Evolutionary conservation across 2,113 vertebrate species (phyloP).

Genomic region (Lepidothrix coronata): DNA sequence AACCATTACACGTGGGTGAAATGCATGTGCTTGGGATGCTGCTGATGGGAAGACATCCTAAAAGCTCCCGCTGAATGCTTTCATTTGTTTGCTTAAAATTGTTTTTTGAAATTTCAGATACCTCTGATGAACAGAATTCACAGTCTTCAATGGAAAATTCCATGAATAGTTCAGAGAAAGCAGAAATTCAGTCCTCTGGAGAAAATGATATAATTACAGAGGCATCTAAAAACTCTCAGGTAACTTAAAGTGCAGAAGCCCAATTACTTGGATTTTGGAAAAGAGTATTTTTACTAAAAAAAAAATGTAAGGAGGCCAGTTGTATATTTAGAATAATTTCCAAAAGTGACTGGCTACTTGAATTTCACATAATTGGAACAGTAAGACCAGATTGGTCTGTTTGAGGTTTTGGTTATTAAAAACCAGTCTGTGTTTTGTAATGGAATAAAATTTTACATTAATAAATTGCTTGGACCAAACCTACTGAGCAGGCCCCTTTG

Average conservation of each 20-base stretch:
- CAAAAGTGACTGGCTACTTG: not conserved
- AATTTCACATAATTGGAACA: not conserved
- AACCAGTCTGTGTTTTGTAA: not conserved
- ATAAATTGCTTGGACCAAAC: not conserved
- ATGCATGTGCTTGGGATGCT: not conserved
- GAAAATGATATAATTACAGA: conserved; percentile 84
- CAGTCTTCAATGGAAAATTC: conserved; percentile 85
- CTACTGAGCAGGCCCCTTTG: not conserved
- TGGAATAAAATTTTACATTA: not conserved
- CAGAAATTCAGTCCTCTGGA: conserved; percentile 81
- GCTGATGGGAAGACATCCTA: not conserved
- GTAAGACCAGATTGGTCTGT: not conserved
- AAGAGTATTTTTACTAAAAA: not conserved
- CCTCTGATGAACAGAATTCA: conserved; percentile 80
- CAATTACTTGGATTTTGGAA: not conserved
- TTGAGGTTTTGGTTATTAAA: not conserved
- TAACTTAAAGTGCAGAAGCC: conserved; percentile 56
- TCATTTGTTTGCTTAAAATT: not conserved
- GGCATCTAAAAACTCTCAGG: conserved; percentile 90
- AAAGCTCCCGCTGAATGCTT: not conserved
- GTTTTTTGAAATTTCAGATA: conserved; percentile 59
- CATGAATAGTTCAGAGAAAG: conserved; percentile 85
- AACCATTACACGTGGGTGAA: not conserved
- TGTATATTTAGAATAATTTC: not conserved
- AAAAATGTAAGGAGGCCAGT: not conserved